These are phyloP conservation scores for Furcifer pardalis DNA, from an alignment of 2,797 vertebrate genomes.

Conservation along the genomic window DNA sequence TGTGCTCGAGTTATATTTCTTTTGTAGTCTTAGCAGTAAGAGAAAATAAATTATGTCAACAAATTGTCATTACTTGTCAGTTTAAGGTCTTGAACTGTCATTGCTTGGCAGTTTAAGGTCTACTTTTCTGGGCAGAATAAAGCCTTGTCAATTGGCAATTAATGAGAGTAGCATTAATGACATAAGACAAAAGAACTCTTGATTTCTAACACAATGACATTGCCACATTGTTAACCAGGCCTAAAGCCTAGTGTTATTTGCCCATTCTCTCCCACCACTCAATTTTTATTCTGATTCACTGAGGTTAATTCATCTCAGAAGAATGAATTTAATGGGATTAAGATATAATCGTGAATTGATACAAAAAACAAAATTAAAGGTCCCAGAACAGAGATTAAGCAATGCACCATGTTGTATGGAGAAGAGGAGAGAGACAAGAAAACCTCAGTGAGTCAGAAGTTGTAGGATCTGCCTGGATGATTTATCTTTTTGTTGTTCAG, in stretches of 20 bases:
- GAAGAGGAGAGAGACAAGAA: too few species aligned
- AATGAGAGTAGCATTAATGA: constrained; percentile 1
- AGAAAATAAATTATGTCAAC: constrained; percentile 25
- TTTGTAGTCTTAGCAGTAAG: constrained; percentile 19
- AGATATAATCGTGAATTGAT: constrained; percentile 7
- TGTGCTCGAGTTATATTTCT: constrained; percentile 33
- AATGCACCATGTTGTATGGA: neutral
- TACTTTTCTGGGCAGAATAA: neutral
- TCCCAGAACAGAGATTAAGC: neutral
- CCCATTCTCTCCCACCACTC: too few species aligned
- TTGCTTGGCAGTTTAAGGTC: neutral
- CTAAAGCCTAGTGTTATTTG: neutral
- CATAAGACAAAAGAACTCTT: neutral
- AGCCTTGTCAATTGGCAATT: constrained; percentile 20
- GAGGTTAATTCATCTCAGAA: neutral
- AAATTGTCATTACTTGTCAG: neutral
- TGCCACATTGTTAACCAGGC: constrained; percentile 18
- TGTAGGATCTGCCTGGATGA: neutral
- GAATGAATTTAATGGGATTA: neutral
- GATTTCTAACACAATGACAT: constrained; percentile 18
- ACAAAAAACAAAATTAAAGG: neutral
- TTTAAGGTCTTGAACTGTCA: constrained; percentile 22
- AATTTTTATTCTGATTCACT: constrained; percentile 14
- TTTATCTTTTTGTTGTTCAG: too few species aligned
- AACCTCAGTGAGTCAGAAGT: neutral